These are phyloP conservation scores for Leptestheria dahalacensis DNA, from an alignment of 1,140 invertebrate genomes.

Conservation along the genomic window DNA sequence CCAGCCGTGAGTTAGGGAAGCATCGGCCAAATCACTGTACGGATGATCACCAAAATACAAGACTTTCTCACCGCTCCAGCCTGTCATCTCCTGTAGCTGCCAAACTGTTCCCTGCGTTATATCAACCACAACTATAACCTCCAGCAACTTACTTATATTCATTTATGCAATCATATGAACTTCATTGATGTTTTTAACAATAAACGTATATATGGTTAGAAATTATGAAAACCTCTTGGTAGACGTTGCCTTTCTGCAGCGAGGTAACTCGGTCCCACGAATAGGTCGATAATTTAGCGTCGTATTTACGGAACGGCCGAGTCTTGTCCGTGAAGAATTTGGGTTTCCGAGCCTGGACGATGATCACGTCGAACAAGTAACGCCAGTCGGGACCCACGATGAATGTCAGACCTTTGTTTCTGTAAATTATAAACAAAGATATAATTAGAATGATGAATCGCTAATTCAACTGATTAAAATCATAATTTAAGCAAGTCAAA, in stretches of 20 bases:
- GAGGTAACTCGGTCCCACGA: slow-evolving; percentile 80
- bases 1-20: slow-evolving; percentile 91
- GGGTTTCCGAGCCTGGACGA: slow-evolving; percentile 88
- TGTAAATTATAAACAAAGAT: too few species aligned
- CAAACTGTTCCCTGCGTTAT: slow-evolving; percentile 68
- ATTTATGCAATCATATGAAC: too few species aligned
- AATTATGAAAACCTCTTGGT: slow-evolving; percentile 58
- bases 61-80: slow-evolving; percentile 80
- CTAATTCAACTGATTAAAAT: too few species aligned
- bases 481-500: slow-evolving; percentile 1
- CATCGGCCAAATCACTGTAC: slow-evolving; percentile 91
- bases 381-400: slow-evolving; percentile 79
- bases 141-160: too few species aligned
- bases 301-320: slow-evolving; percentile 75
- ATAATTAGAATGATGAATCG: too few species aligned
- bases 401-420: slow-evolving; percentile 80
- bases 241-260: slow-evolving; percentile 75
- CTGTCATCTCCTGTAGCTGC: slow-evolving; percentile 77
- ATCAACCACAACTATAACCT: slow-evolving; percentile 19
- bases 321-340: slow-evolving; percentile 86
- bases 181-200: too few species aligned
- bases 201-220: too few species aligned
- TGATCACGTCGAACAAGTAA: slow-evolving; percentile 82
- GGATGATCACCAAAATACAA: slow-evolving; percentile 96
- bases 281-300: slow-evolving; percentile 58